phyloP scores from a whole-genome alignment of 2,113 vertebrate genomes.

The Xiphorhynchus elegans region DNA sequence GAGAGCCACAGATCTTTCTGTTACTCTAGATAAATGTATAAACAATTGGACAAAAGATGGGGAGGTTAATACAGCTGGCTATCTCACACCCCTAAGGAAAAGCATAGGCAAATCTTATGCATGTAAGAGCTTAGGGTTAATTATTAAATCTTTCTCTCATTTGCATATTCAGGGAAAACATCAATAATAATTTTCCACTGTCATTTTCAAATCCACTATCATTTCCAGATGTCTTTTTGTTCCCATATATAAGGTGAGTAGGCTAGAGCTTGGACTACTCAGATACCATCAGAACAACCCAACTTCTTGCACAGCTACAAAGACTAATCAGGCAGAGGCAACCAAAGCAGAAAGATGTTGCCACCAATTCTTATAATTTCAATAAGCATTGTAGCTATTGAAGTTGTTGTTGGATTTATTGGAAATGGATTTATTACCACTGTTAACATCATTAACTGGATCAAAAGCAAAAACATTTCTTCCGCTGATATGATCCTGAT shows the following conservation, averaged over 20 bases:
- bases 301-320: neutral
- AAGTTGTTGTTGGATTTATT: conserved; percentile 6
- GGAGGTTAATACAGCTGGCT: neutral
- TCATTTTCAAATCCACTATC: neutral
- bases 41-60: neutral
- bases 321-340: neutral
- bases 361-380: neutral
- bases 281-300: neutral
- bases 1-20: neutral
- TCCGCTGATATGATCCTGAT: neutral
- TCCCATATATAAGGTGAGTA: neutral
- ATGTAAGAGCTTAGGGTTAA: neutral
- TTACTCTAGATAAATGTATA: neutral
- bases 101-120: neutral
- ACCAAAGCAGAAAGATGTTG: conserved; percentile 11
- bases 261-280: neutral
- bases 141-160: neutral
- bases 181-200: neutral
- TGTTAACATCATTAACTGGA: conserved; percentile 21
- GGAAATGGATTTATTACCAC: conserved; percentile 47
- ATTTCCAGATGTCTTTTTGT: neutral
- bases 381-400: neutral
- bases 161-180: conserved; percentile 26
- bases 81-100: neutral
- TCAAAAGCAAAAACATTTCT: conserved; percentile 2